Base-by-base conservation (phyloP, 1,140 invertebrate species). In the Leguminivora glycinivorella region DNA sequence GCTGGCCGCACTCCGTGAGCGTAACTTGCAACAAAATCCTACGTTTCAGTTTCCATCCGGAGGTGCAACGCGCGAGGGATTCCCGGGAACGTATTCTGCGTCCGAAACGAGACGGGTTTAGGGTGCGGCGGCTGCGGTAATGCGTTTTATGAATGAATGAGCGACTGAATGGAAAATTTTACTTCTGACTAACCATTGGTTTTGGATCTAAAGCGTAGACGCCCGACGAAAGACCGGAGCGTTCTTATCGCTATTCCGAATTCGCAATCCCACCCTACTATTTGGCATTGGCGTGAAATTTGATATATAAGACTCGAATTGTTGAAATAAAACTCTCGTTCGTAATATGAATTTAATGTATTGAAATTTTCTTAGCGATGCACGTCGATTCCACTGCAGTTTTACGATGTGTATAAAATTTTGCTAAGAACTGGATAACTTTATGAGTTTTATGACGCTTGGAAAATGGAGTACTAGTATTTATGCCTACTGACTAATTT, bases 101-200 rank as follows among this genome's bases (percentile, higher is more conserved):
- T 83, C 79, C 77, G 69, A 78, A 73, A 68, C 74, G 73, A 79
- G 82, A 76, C 71, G 75, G 78, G 76, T 79, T 81, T 83, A 85
- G 76, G 73, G 76, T 72, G 73, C 74, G 38, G 31, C 73, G 75
- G 72, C 77, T 73, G 79, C 72, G 69, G 83, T 87, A 87, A 87
- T 84, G 80, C 84, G 77, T 88, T 88, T 87, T 84, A 88, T 88
- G 85, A 88, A 89, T 87, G 87, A 87, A 85, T 84, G 81, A 83
- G 79, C 76, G 79, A 82, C 79, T 87, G 84, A 88, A 89, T 87
- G 76, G 80, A 69, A 83, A 82, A 88, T 89, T 85, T 87, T 75
- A 83, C 80, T 83, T 82, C 79, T 74, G 77, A 81, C 80, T 82
- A 83, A 83, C 83, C 81, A 81, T 84, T 82, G 81, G 78, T 76